A percentile compares a stretch with the other conserved stretches of the same genome.
These are phyloP conservation scores for Montipora capitata DNA, from an alignment of 92 coral and sea anemone species.

Conservation along the genomic window DNA sequence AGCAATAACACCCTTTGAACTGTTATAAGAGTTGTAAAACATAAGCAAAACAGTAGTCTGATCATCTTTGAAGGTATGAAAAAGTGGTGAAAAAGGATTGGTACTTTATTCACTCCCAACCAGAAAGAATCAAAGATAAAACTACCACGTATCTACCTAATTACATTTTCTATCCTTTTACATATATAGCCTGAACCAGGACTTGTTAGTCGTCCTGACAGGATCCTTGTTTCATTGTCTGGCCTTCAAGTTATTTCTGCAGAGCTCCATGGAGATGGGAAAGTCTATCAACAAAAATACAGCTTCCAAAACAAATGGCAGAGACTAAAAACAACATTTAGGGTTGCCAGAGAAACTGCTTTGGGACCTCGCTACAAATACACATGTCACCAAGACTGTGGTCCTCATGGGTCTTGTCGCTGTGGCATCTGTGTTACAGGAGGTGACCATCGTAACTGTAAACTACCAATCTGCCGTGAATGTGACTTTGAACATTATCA, in stretches of 20 bases:
- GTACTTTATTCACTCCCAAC: too few species aligned
- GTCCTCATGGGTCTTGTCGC: conserved; percentile 99
- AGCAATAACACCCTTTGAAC: too few species aligned
- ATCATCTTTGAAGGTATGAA: too few species aligned
- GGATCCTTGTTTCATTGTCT: conserved; percentile 85
- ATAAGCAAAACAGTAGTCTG: too few species aligned
- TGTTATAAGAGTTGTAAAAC: too few species aligned
- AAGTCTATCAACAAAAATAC: conserved; percentile 80
- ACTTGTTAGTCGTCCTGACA: conserved; percentile 92
- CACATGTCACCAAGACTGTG: conserved; percentile 95
- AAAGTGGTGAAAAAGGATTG: too few species aligned
- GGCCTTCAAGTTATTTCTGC: conserved; percentile 82
- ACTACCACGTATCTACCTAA: too few species aligned
- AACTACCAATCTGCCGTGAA: conserved; percentile 86
- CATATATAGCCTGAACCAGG: conserved; percentile 93
- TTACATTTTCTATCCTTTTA: too few species aligned
- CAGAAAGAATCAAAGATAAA: too few species aligned
- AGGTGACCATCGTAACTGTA: conserved; percentile 85
- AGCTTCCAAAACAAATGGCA: conserved; percentile 85
- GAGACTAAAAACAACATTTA: conserved; percentile 77
- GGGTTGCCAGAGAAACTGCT: conserved; percentile 75
- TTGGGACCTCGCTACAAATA: conserved; percentile 64
- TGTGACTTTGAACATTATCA: conserved; percentile 89
- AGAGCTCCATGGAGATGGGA: conserved; percentile 83
- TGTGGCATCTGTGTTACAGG: conserved; percentile 97